These are phyloP conservation scores for Caenorhabditis inopinata DNA, from an alignment of 1,140 invertebrate species.

Conservation along the genomic window DNA sequence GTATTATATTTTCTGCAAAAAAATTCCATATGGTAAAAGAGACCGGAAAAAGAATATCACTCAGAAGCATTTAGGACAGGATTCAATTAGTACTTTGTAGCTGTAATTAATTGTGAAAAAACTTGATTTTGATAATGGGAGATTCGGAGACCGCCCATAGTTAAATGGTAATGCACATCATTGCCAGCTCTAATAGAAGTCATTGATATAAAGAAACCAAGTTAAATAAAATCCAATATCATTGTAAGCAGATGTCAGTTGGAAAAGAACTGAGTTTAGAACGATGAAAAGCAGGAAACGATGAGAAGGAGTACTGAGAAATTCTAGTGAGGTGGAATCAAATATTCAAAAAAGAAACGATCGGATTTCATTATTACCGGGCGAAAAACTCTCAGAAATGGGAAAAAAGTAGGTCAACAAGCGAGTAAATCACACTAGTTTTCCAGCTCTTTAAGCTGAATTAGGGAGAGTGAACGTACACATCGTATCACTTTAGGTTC, in stretches of 20 bases:
- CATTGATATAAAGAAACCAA: no score
- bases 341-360: constrained; percentile 24
- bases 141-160: no score
- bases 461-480: constrained; percentile 15
- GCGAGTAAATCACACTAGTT: background rate
- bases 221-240: no score
- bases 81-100: no score
- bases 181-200: no score
- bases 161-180: no score
- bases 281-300: background rate
- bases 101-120: no score
- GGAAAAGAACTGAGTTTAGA: background rate
- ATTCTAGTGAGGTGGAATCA: constrained; percentile 16
- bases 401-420: constrained; percentile 6
- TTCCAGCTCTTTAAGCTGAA: constrained; percentile 19
- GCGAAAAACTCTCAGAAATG: background rate
- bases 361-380: constrained; percentile 27
- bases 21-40: background rate
- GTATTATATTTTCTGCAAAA: constrained; percentile 9
- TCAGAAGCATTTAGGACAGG: no score
- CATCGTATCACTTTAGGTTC: background rate
- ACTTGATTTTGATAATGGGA: no score
- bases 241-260: no score
- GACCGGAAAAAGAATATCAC: no score
- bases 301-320: background rate